Evolutionary conservation across 2,113 vertebrate genomes (phyloP).

Genomic region (Corythoichthys haematopterus): DNA sequence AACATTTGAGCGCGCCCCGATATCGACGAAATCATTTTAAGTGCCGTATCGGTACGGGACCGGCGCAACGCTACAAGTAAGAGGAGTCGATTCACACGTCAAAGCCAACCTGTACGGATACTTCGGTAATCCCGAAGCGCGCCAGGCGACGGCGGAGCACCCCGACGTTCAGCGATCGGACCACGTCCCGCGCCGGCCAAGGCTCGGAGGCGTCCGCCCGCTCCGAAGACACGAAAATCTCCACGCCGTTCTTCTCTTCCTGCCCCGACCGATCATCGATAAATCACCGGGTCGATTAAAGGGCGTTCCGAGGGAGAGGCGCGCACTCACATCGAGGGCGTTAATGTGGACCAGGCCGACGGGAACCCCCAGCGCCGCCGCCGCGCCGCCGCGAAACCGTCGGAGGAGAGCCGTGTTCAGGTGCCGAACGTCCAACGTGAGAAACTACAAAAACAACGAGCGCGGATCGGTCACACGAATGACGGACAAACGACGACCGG

Average conservation of each 20-base stretch:
- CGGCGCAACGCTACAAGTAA: no score
- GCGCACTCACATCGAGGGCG: conserved; percentile 82
- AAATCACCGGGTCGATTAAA: neutral
- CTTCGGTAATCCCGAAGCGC: conserved; percentile 85
- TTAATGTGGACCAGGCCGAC: conserved; percentile 88
- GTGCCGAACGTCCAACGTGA: conserved; percentile 88
- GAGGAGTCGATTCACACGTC: no score
- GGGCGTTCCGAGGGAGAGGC: neutral
- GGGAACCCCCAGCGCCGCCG: conserved; percentile 81
- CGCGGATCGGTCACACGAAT: no score
- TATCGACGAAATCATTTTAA: no score
- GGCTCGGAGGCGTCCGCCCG: conserved; percentile 75
- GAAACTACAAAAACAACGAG: conserved; percentile 69
- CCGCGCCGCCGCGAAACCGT: conserved; percentile 85
- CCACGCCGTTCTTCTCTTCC: conserved; percentile 86
- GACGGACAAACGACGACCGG: neutral
- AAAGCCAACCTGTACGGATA: conserved; percentile 82
- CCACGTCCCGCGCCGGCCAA: conserved; percentile 82
- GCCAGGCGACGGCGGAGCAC: conserved; percentile 82
- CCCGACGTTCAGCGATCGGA: conserved; percentile 86
- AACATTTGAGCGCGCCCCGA: no score
- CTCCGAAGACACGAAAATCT: conserved; percentile 87
- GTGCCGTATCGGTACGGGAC: no score
- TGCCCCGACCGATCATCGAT: conserved; percentile 38
- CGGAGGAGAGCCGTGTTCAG: conserved; percentile 84